Evolutionary conservation across 2,113 vertebrate genomes (phyloP), one percentile per base, ranked within the genome.

Genomic region (Hassar affinis): DNA sequence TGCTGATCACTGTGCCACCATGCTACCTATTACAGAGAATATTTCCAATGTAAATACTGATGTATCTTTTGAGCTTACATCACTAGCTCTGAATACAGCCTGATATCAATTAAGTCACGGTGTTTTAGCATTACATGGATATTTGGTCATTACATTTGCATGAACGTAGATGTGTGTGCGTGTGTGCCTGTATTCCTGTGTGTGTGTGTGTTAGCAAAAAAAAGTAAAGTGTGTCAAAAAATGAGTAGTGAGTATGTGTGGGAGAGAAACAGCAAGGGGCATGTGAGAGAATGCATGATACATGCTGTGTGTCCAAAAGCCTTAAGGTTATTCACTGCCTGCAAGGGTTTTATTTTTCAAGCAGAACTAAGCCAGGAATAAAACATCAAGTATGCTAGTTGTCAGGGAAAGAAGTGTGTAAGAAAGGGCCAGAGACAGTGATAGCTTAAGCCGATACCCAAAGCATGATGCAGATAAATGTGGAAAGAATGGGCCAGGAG

Each of bases 341-440:
- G 57, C 59, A 49, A 79, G 79, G 83, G 11, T 35, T 80, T 76
- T 84, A 12, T 75, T 80, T 66, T 77, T 62, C 38, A 38, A 86
- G 78, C 81, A 80, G 66, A 85, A 85, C 77, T 74, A 74, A 81
- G 80, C 51, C 79, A 64, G 54, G 57, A 88, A 88, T 85, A 86
- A 84, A 87, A 86, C 71, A 84, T 74, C 78, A 81, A 82, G 56
- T 83, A 83, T 83, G 78, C 78, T 78, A 72, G 71, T 57, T 83
- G 81, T 86, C 78, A 86, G 52, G 51, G 57, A 81, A 51, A 74
- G 18, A n/a, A 64, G 42, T 79, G 69, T 30, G 62, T 66, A 49
- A 56, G 45, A 68, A 69, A 84, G 68, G 76, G 42, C 18, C 54
- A 62, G 74, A 71, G 62, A 22, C 3, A 69, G 52, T 8, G 33